Conservation (phyloP, 2,113 vertebrate species). For the Tragulus kanchil region DNA sequence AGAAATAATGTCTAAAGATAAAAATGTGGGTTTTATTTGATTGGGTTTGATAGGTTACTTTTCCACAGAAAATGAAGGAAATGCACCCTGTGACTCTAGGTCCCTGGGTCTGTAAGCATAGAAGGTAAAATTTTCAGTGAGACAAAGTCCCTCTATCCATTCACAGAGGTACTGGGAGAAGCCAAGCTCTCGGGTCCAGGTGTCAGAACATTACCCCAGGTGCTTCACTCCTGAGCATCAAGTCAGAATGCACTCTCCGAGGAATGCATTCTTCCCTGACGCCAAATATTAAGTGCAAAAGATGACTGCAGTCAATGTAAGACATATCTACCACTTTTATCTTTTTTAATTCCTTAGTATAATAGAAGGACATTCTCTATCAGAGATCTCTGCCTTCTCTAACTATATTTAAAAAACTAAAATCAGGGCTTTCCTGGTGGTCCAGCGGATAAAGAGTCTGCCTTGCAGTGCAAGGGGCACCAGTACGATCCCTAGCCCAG, state of each 20-base stretch:
- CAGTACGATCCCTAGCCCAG: too few species aligned
- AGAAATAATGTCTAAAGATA: background rate
- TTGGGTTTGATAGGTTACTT: background rate
- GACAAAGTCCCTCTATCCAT: background rate
- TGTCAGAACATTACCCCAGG: slow-evolving; percentile 55
- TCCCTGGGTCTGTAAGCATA: background rate
- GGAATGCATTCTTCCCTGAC: slow-evolving; percentile 33
- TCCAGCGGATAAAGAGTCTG: too few species aligned
- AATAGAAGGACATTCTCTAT: background rate
- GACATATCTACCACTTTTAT: slow-evolving; percentile 37
- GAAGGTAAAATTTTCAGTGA: background rate
- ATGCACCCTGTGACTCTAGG: background rate
- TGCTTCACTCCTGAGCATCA: background rate
- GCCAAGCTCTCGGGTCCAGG: fast-evolving
- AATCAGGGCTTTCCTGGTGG: background rate
- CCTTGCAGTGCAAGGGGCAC: too few species aligned
- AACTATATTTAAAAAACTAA: slow-evolving; percentile 64
- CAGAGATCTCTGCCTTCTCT: slow-evolving; percentile 39
- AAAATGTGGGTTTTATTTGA: background rate
- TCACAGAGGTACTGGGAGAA: background rate
- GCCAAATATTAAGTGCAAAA: background rate
- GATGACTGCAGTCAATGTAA: background rate
- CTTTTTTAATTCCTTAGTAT: slow-evolving; percentile 56
- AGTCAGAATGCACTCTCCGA: background rate
- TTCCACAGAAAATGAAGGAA: slow-evolving; percentile 53